These are phyloP conservation scores for Hybos culiciformis DNA, from an alignment of 2,888 invertebrate species.

Conservation along the genomic window DNA sequence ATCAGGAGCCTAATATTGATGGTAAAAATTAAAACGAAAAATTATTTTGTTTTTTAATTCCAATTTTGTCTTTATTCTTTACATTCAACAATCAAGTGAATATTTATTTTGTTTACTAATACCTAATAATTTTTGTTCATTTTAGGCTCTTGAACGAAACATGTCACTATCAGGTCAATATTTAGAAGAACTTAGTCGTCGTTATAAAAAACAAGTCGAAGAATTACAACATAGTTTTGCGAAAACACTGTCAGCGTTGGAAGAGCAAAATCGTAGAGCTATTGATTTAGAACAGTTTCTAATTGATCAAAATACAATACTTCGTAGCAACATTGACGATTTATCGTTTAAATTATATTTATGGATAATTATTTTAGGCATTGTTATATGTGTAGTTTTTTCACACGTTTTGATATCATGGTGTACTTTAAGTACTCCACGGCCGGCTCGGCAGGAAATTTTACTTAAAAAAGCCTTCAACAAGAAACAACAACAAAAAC, in stretches of 20 bases:
- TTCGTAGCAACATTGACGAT: constrained; percentile 50
- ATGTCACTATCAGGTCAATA: constrained; percentile 95
- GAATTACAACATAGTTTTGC: constrained; percentile 80
- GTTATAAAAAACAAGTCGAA: constrained; percentile 93
- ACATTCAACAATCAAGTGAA: constrained; percentile 5
- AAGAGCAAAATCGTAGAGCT: constrained; percentile 54
- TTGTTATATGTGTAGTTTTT: constrained; percentile 18
- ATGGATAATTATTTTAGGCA: constrained; percentile 29
- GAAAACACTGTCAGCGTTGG: constrained; percentile 58
- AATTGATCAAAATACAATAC: constrained; percentile 57
- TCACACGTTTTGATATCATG: constrained; percentile 1
- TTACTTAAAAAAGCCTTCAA: background rate
- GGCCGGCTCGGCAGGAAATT: background rate
- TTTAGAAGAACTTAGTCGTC: constrained; percentile 84
- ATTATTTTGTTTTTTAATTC: background rate
- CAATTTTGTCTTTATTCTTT: background rate
- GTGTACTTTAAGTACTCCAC: constrained; percentile 11
- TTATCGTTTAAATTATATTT: constrained; percentile 45
- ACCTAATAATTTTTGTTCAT: constrained; percentile 17
- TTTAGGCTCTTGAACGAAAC: constrained; percentile 82
- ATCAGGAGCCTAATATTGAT: too few relatives aligned
- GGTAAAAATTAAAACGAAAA: too few relatives aligned
- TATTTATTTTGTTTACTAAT: constrained; percentile 4
- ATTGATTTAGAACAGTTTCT: constrained; percentile 65
- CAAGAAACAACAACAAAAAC: constrained; percentile 11